Percentiles rank a stretch among this genome's conserved stretches.
Evolutionary conservation across 2,113 vertebrate genomes (phyloP).

Genomic region (Microtus pennsylvanicus): DNA sequence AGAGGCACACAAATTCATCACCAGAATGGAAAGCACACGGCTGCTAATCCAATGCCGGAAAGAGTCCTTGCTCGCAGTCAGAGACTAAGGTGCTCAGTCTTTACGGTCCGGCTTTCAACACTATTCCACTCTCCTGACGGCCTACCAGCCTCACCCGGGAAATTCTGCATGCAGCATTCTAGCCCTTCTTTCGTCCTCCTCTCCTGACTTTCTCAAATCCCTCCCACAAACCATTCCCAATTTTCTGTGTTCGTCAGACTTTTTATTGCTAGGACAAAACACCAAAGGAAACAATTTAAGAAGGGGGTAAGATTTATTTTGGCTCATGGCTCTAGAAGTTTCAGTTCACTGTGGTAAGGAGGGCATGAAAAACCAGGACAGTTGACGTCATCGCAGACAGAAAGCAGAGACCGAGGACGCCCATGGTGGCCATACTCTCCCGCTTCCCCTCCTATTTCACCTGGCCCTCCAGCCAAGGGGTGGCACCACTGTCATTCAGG

Average conservation of each 20-base stretch:
- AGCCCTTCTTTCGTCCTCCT: neutral
- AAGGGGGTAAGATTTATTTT: neutral
- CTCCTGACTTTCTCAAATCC: neutral
- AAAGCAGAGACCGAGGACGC: neutral
- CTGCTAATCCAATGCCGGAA: neutral
- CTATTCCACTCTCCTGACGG: neutral
- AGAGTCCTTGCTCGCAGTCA: neutral
- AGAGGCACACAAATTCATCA: neutral
- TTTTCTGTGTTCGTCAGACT: neutral
- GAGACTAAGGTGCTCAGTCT: neutral
- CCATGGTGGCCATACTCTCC: neutral
- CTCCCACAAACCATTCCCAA: neutral
- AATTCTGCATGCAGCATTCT: neutral
- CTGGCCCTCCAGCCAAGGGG: neutral
- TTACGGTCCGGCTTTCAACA: neutral
- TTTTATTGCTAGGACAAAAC: neutral
- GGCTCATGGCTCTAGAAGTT: neutral
- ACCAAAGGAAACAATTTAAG: neutral
- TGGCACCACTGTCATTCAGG: neutral
- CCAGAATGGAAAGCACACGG: neutral
- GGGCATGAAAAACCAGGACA: neutral
- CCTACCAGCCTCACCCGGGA: neutral
- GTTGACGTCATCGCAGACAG: neutral
- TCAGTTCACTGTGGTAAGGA: neutral
- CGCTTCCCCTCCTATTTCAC: neutral